Percentiles rank a stretch among this genome's conserved stretches.
These are phyloP conservation scores for Seriola rivoliana DNA, from an alignment of 2,113 vertebrate species.

Conservation along the genomic window DNA sequence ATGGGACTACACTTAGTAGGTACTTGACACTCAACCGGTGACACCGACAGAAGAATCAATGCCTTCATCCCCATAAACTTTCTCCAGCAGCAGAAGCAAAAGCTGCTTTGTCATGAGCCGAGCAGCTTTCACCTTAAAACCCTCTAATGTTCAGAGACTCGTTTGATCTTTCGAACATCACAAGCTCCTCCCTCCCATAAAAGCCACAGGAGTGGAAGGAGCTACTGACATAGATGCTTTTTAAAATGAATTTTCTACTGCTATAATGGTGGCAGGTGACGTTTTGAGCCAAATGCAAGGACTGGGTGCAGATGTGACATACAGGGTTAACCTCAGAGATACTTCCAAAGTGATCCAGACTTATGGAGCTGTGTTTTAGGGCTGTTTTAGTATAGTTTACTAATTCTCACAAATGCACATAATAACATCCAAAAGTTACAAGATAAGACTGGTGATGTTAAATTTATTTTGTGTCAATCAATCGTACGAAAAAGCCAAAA, in stretches of 20 bases:
- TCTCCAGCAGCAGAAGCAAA: slow-evolving; percentile 3
- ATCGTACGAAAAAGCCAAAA: not conserved
- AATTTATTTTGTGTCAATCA: not conserved
- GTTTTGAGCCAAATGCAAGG: not conserved
- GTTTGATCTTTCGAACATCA: slow-evolving; percentile 25
- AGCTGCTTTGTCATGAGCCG: slow-evolving; percentile 3
- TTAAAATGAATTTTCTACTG: not conserved
- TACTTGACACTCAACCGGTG: not conserved
- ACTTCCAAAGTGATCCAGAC: not conserved
- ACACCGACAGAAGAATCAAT: not conserved
- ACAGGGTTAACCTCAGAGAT: not conserved
- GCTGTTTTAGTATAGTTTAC: not conserved
- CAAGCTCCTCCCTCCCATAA: slow-evolving; percentile 3
- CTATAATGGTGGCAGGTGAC: not conserved
- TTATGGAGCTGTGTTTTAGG: not conserved
- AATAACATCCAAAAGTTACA: not conserved
- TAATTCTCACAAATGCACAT: not conserved
- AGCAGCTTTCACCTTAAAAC: not conserved
- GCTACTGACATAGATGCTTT: not conserved
- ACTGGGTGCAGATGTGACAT: too few species aligned
- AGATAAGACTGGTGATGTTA: not conserved
- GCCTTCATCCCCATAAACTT: not conserved
- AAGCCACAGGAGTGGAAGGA: not conserved
- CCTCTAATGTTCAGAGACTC: not conserved
- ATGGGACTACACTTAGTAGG: too few species aligned